Base-by-base conservation (phyloP, 2,888 invertebrate genomes). In the Aphelenchoides bicaudatus region DNA sequence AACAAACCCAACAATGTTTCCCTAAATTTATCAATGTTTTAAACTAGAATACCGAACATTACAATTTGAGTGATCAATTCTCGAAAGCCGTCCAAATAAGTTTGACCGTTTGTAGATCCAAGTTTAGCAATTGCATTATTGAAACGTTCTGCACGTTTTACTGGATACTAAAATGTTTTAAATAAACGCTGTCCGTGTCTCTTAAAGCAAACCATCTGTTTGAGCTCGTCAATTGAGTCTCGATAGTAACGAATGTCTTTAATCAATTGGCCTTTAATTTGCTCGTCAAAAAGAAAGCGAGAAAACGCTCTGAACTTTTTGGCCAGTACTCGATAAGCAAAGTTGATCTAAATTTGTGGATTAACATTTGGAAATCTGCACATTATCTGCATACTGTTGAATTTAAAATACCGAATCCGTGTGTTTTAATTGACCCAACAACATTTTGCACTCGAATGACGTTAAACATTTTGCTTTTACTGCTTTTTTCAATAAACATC, bases 201-300 rank as follows among this genome's bases (percentile, higher is more conserved):
- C 38, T 37, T 16, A 10, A 37, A 37, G 0, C 43, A 38, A 37
- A 82, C 82, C 79, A 80, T 87, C 68, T 86, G 86, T 68, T 86
- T 85, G 63, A 85, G 83, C 46, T 84, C 82, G 60, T 80, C 82
- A 72, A 86, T 85, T 71, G 85, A 86, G 74, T 92, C 91, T 62
- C 87, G 85, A 75, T 91, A 89, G 78, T 85, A 86, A 68, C 88
- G 85, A 2, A 67, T 67, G 52, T 79, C 83, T 76, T 91, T 91
- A 66, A 90, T 85, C 2, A 98, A 83, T 57, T 91, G 85, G 0
- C 93, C 92, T 80, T 94, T 93, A 50, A 98, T 92, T 76, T 92
- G 92, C 80, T 98, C 98, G 79, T 96, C 94, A 79, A 88, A 94
- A 81, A 98, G 86, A 80, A 96, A 96, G 80, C 94, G 93, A 0